Conservation (phyloP, 92 coral and sea anemone species). For the Parazoanthus swiftii region DNA sequence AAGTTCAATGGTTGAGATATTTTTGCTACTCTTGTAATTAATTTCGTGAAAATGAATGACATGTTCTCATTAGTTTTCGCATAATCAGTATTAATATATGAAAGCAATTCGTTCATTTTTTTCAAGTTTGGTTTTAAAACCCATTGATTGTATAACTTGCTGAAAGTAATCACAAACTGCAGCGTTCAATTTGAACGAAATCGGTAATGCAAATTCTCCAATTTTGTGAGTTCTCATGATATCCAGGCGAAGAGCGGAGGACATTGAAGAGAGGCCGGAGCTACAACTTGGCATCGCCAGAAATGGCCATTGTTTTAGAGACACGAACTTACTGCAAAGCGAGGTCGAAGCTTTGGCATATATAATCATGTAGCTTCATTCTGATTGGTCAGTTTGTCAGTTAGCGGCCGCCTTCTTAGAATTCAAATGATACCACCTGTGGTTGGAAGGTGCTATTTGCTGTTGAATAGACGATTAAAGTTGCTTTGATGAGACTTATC, state of each 20-base stretch:
- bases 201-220: neutral
- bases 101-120: neutral
- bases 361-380: too few species aligned
- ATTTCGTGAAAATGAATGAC: neutral
- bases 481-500: neutral
- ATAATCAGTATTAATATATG: neutral
- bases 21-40: neutral
- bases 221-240: neutral
- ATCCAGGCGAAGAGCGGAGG: neutral
- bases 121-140: neutral
- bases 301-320: too few species aligned
- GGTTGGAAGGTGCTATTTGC: too few species aligned
- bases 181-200: neutral
- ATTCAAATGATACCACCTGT: too few species aligned
- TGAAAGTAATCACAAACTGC: neutral
- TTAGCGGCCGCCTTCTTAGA: too few species aligned
- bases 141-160: constrained; percentile 1
- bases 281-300: neutral
- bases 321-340: too few species aligned
- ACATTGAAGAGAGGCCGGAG: neutral
- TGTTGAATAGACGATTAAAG: too few species aligned
- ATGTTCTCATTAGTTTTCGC: neutral
- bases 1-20: too few species aligned
- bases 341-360: too few species aligned
- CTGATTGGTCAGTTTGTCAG: too few species aligned